Base-by-base conservation (phyloP, 2,797 vertebrate species). In the Centroberyx gerrardi region DNA sequence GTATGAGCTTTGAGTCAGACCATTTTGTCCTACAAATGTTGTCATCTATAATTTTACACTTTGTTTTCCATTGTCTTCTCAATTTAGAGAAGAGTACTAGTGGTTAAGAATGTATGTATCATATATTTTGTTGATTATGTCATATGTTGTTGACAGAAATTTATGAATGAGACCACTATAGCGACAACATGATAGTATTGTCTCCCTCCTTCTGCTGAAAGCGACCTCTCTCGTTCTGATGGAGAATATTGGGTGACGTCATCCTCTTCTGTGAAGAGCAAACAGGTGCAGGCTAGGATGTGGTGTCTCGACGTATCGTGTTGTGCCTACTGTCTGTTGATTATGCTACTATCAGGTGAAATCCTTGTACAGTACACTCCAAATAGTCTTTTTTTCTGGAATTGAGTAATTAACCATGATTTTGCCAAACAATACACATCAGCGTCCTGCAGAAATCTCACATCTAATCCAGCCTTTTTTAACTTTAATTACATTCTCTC, bases 91-190 rank as follows among this genome's bases (percentile, higher is more conserved):
- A 17, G 14, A 48, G 44, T 40, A 33, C 33, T 5, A 33, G 18
- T 52, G 10, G 17, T 22, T 52, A 52, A 52, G 22, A 22, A 52
- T 49, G 14, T 18, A 52, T 8, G 38, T 10, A 22, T 22, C 9
- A 8, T 52, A 27, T 33, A 52, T 78, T 33, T 66, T 62, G 5
- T 51, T 27, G 6, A 52, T 28, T 46, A n/a, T 55, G 67, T 55
- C 60, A 42, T 36, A 64, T 52, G 44, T 22, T 4, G 38, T 40
- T 49, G 62, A 66, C 22, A 5, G 2, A 60, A 36, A 75, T 78
- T 71, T 86, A 79, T 89, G 80, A 90, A 90, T 87, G 86, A 81
- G 73, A 36, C 38, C 33, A 29, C 27, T 31, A 22, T 42, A 28
- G 51, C 33, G 17, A 53, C 44, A 60, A 62, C 38, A 44, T 61